Conservation (phyloP, 2,797 vertebrate species). For the Melanotaenia boesemani region DNA sequence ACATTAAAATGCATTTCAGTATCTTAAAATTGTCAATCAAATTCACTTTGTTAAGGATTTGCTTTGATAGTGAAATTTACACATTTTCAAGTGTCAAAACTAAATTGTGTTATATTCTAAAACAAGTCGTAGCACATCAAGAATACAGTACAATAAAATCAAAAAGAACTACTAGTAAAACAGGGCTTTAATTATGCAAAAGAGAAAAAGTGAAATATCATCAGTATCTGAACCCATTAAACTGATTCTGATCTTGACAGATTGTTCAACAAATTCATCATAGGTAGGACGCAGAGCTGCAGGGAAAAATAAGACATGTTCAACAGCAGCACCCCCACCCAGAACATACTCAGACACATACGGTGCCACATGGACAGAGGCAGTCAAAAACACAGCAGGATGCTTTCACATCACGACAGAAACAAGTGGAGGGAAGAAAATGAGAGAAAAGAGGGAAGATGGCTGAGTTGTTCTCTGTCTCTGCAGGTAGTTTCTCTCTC, state of each 20-base stretch:
- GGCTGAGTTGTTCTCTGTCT: conserved; percentile 48
- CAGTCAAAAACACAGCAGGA: conserved; percentile 75
- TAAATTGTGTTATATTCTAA: neutral
- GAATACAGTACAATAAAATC: neutral
- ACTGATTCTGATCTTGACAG: conserved; percentile 41
- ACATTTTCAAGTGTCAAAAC: neutral
- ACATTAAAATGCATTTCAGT: conserved; percentile 21
- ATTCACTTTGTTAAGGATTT: conserved; percentile 3
- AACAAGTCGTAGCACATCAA: neutral
- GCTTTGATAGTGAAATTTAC: neutral
- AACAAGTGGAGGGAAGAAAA: conserved; percentile 58
- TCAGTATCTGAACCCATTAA: conserved; percentile 28
- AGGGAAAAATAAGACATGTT: conserved; percentile 36
- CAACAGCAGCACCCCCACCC: conserved; percentile 30
- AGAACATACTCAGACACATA: conserved; percentile 32
- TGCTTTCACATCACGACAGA: conserved; percentile 61
- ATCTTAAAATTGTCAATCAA: conserved; percentile 12
- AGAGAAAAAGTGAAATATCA: conserved; percentile 5
- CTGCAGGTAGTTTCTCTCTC: conserved; percentile 56
- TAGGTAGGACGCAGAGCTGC: conserved; percentile 44
- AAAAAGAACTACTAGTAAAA: conserved; percentile 8
- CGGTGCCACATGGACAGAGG: conserved; percentile 50
- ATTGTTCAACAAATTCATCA: conserved; percentile 71
- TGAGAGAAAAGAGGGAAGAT: conserved; percentile 43
- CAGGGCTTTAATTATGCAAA: neutral